A percentile compares a stretch with the other conserved stretches of the same genome.
phyloP scores from a whole-genome alignment of 2,888 invertebrate genomes.

The Drepana falcataria region DNA sequence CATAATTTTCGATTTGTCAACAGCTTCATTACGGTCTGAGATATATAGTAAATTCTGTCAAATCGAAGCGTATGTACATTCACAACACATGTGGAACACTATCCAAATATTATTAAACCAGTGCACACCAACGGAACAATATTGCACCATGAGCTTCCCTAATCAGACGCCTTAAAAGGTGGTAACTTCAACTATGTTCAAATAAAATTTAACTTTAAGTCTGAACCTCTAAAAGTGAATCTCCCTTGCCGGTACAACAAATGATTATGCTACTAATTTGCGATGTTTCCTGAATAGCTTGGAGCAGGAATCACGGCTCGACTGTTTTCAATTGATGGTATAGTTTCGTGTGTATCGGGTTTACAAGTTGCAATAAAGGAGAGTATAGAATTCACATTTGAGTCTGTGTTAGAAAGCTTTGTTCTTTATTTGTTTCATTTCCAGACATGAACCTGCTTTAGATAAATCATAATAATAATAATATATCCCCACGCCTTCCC shows the following conservation, averaged over 20 bases:
- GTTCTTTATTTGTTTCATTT: not conserved
- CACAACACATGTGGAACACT: constrained; percentile 6
- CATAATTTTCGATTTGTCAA: too few relatives aligned
- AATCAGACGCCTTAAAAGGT: constrained; percentile 14
- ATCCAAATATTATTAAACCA: constrained; percentile 37
- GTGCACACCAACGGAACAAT: constrained; percentile 49
- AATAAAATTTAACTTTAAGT: constrained; percentile 18
- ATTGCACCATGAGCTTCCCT: constrained; percentile 29
- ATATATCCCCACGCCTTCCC: too few relatives aligned
- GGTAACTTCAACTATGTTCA: constrained; percentile 12
- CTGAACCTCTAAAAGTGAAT: constrained; percentile 7
- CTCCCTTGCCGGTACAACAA: constrained; percentile 18
- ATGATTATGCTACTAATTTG: constrained; percentile 27
- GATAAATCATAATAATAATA: too few relatives aligned
- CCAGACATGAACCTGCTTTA: too few relatives aligned
- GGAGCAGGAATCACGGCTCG: constrained; percentile 50
- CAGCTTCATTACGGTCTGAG: too few relatives aligned
- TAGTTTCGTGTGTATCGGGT: constrained; percentile 45
- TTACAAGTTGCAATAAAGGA: constrained; percentile 7
- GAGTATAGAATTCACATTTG: not conserved
- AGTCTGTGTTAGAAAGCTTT: not conserved
- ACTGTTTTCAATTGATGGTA: constrained; percentile 60
- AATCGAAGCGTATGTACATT: not conserved
- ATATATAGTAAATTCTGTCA: not conserved
- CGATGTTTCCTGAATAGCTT: constrained; percentile 19